Base-by-base conservation (phyloP, 2,888 invertebrate genomes). In the Eristalis pertinax region DNA sequence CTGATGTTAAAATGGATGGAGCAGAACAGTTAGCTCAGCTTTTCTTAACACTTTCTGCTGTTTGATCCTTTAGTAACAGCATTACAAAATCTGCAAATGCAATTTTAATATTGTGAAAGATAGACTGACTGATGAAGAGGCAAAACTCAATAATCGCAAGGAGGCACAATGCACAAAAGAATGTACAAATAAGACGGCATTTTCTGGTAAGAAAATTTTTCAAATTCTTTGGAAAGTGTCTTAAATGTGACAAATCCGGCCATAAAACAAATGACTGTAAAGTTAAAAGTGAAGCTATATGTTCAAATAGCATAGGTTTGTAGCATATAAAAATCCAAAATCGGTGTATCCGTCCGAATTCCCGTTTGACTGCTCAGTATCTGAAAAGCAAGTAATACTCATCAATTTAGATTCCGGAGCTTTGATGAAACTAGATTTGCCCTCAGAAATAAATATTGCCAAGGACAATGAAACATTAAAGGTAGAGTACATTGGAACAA, bases 1-100 rank as follows among this genome's bases (percentile, higher is more conserved):
- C 67, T n/a, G 67, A 29, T 56, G 19, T 56, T 56, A 56, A 58
- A 24, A 58, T 58, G 22, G 24, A 24, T 24, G 24, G 26, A 50
- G 50, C 26, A 50, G 24, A 43, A 43, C 13, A 43, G 41, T 50
- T 67, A 2, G 43, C 26, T 43, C n/a, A 50, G n/a, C 56, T 60
- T 24, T 60, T 24, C 7, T 60, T 60, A 10, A 60, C 11, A 24
- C 60, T 60, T 11, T 13, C 22, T 60, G 24, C 24, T 60, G 24
- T 24, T 24, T 60, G 22, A 50, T 50, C 32, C 50, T 24, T 50
- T 68, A n/a, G 43, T 68, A n/a, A 68, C 50, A 32, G 68, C 50
- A 24, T 43, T 50, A 43, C 68, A 56, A 68, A 68, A 68, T 29
- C 29, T 68, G 26, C 8, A 29, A 68, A n/a, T 26, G 50, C 26